A percentile compares a stretch with the other conserved stretches of the same genome.
Conservation (phyloP, 2,797 vertebrate genomes). For the Smutsia temminckii region DNA sequence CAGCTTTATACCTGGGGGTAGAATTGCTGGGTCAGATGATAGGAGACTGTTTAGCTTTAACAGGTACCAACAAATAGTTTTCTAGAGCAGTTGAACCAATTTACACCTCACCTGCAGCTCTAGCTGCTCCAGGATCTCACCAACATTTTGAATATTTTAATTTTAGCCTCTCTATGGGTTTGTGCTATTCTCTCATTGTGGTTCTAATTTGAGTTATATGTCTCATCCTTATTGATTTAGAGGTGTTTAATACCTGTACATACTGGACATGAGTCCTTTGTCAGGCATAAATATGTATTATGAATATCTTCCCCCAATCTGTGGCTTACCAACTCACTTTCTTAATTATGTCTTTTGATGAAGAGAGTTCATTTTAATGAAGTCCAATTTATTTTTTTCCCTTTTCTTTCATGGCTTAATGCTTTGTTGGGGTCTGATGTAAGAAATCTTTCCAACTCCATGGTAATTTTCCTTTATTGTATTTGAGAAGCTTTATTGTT, state of each 20-base stretch:
- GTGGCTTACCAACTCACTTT: not conserved
- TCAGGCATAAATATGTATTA: not conserved
- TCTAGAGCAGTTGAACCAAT: not conserved
- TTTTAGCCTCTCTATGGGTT: not conserved
- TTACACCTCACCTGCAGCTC: not conserved
- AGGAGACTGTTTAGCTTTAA: not conserved
- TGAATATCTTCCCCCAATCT: not conserved
- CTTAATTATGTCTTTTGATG: slow-evolving; percentile 21
- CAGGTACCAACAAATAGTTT: not conserved
- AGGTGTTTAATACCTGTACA: not conserved
- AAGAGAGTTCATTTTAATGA: slow-evolving; percentile 33
- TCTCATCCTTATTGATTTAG: not conserved
- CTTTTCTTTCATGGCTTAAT: not conserved
- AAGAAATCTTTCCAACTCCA: not conserved
- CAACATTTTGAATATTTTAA: not conserved
- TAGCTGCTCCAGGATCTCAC: not conserved
- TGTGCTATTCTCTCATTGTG: not conserved
- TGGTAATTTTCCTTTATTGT: not conserved
- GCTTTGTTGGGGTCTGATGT: not conserved
- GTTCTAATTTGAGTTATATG: not conserved
- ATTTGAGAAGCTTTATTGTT: not conserved
- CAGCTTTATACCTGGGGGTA: not conserved
- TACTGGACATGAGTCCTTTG: not conserved
- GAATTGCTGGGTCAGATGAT: not conserved
- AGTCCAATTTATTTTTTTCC: slow-evolving; percentile 2